Conservation (phyloP, 2,797 vertebrate species). For the Aeoliscus strigatus region DNA sequence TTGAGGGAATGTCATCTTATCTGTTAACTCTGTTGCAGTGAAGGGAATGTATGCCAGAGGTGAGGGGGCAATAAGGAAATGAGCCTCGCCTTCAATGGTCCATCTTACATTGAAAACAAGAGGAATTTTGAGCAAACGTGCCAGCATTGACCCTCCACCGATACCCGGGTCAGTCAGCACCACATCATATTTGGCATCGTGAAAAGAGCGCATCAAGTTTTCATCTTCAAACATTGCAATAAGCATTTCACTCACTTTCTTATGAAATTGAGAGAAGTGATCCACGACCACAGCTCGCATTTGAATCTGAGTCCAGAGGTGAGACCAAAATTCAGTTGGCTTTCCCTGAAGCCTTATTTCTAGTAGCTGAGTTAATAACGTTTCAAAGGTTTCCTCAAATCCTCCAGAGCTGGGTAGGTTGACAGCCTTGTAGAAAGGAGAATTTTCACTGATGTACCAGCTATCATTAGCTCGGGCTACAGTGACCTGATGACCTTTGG, state of each 20-base stretch:
- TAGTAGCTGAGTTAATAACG: constrained; percentile 23
- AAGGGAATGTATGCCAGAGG: constrained; percentile 60
- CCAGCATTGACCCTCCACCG: constrained; percentile 55
- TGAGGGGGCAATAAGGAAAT: constrained; percentile 57
- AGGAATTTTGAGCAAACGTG: constrained; percentile 57
- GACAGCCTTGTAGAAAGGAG: constrained; percentile 51
- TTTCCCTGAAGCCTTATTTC: constrained; percentile 26
- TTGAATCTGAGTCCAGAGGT: constrained; percentile 29
- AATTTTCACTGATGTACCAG: constrained; percentile 59
- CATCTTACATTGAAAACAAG: constrained; percentile 62
- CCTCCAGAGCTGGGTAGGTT: constrained; percentile 29
- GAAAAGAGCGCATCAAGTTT: constrained; percentile 45
- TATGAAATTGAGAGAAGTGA: constrained; percentile 36
- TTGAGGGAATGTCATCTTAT: constrained; percentile 62
- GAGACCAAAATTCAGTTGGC: constrained; percentile 24
- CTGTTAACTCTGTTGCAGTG: constrained; percentile 44
- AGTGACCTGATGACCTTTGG: constrained; percentile 40
- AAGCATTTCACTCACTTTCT: constrained; percentile 26
- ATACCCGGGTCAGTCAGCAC: constrained; percentile 64
- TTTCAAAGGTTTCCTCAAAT: constrained; percentile 49
- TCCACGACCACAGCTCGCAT: constrained; percentile 2
- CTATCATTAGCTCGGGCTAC: constrained; percentile 46
- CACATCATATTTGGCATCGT: constrained; percentile 53
- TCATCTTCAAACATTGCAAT: constrained; percentile 55
- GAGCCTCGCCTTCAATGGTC: constrained; percentile 59